Conservation (phyloP, 2,113 vertebrate genomes). For the Uropsilus gracilis region DNA sequence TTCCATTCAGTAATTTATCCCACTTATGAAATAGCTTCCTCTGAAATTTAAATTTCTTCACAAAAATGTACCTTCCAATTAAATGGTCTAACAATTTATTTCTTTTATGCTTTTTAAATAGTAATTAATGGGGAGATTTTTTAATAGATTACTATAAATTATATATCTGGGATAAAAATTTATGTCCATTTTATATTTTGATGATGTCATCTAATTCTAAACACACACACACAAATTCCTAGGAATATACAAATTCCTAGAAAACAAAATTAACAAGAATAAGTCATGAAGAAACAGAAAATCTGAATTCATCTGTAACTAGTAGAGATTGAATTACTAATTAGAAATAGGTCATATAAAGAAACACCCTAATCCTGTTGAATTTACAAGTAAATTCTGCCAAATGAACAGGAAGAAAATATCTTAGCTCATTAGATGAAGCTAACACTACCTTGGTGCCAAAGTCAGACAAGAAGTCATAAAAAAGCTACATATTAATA, state of each 20-base stretch:
- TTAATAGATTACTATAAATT: not conserved
- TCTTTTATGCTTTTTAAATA: not conserved
- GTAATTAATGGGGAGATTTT: too few species aligned
- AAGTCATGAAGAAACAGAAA: not conserved
- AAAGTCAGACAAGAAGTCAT: not conserved
- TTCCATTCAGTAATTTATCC: not conserved
- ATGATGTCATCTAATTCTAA: not conserved
- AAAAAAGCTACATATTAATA: not conserved
- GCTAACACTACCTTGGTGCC: not conserved
- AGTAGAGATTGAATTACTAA: not conserved
- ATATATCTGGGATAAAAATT: not conserved
- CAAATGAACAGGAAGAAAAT: not conserved
- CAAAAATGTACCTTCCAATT: not conserved
- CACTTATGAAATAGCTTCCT: not conserved
- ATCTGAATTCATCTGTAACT: not conserved
- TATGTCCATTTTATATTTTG: not conserved
- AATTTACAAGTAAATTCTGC: not conserved
- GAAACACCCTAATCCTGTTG: not conserved
- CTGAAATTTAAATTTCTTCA: constrained; percentile 26
- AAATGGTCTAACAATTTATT: not conserved
- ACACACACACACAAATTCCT: not conserved
- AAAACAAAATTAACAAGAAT: not conserved
- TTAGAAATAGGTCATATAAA: not conserved
- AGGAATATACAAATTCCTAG: not conserved
- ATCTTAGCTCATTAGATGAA: not conserved